A percentile compares a stretch with the other conserved stretches of the same genome.
These are phyloP conservation scores for Vanessa tameamea DNA, from an alignment of 1,140 invertebrate genomes.

Conservation along the genomic window DNA sequence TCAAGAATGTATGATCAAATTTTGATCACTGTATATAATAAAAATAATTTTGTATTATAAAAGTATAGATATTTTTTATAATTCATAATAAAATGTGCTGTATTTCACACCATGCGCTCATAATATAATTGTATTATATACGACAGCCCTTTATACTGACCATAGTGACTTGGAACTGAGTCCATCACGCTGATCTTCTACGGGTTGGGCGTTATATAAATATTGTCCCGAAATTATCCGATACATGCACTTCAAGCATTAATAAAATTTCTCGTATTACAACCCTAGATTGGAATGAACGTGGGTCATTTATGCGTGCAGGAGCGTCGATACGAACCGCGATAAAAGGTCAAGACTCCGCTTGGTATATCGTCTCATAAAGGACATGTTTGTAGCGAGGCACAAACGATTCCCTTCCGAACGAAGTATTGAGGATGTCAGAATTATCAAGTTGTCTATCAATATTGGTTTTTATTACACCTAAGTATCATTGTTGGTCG, in stretches of 20 bases:
- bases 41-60: no score
- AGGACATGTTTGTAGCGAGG: conserved; percentile 56
- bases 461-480: conserved; percentile 38
- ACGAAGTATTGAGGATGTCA: conserved; percentile 50
- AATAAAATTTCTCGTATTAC: conserved; percentile 5
- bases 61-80: no score
- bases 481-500: neutral
- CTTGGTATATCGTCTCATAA: conserved; percentile 62
- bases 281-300: conserved; percentile 41
- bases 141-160: no score
- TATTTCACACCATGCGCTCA: no score
- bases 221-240: no score
- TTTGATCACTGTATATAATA: no score
- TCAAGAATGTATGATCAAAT: no score
- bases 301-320: conserved; percentile 53
- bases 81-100: no score
- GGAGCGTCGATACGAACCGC: conserved; percentile 36
- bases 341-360: conserved; percentile 69
- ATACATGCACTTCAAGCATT: neutral
- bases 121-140: no score
- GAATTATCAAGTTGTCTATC: conserved; percentile 34
- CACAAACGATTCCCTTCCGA: conserved; percentile 40
- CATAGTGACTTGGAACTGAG: no score
- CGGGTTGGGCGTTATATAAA: no score
- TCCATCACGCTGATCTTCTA: no score